Conservation (phyloP, 2,888 invertebrate species). For the Octodonta nipae region DNA sequence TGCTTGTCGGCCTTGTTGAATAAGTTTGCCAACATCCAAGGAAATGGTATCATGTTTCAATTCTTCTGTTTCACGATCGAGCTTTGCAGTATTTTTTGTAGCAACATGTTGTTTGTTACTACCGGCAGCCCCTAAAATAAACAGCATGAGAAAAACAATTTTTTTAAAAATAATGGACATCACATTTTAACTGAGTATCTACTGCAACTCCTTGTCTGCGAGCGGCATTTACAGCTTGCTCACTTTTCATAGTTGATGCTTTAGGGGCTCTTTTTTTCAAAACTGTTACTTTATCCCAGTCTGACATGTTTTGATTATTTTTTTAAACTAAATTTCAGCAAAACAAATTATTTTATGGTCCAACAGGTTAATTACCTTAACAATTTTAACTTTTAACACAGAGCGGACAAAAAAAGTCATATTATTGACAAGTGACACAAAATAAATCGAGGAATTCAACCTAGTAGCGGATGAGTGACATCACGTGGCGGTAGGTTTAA, state of each 20-base stretch:
- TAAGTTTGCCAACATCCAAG: conserved; percentile 80
- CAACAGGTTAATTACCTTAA: too few species aligned
- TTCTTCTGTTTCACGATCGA: conserved; percentile 97
- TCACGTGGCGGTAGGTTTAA: too few species aligned
- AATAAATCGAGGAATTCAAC: too few species aligned
- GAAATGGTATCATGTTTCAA: conserved; percentile 82
- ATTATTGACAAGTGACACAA: too few species aligned
- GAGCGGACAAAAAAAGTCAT: too few species aligned
- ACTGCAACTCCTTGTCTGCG: conserved; percentile 81
- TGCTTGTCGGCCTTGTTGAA: conserved; percentile 87
- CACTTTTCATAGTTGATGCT: conserved; percentile 77
- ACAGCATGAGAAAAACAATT: too few species aligned
- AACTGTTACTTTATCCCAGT: conserved; percentile 85
- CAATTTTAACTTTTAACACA: too few species aligned
- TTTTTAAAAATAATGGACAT: too few species aligned
- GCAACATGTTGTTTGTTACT: conserved; percentile 92
- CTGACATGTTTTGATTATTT: conserved; percentile 50
- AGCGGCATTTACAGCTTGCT: conserved; percentile 86
- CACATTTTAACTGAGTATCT: conserved; percentile 92
- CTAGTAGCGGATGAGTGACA: too few species aligned
- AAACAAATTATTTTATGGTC: too few species aligned
- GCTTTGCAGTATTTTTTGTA: conserved; percentile 93
- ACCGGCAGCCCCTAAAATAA: conserved; percentile 76
- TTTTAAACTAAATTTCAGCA: too few species aligned
- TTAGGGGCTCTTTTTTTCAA: conserved; percentile 84